Conservation (phyloP, 2,113 vertebrate species). For the Hepsetus odoe region DNA sequence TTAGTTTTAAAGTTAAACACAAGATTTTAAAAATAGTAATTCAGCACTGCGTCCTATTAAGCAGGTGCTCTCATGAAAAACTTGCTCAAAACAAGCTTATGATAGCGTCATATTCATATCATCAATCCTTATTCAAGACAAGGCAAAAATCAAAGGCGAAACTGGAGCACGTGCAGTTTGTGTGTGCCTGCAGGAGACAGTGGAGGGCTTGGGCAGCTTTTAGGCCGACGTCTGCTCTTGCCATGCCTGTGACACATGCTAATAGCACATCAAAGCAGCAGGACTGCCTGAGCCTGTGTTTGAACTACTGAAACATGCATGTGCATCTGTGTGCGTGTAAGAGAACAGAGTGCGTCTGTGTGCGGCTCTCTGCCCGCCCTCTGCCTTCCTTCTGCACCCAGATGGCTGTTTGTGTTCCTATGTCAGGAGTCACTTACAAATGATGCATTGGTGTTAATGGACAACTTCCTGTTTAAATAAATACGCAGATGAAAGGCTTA, state of each 20-base stretch:
- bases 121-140: not conserved
- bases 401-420: constrained; percentile 74
- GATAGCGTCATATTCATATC: too few relatives aligned
- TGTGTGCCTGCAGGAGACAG: not conserved
- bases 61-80: too few relatives aligned
- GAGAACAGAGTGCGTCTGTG: constrained; percentile 50
- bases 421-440: constrained; percentile 76
- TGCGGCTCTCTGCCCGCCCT: constrained; percentile 25
- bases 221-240: not conserved
- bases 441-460: constrained; percentile 71
- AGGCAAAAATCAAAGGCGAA: not conserved
- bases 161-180: not conserved
- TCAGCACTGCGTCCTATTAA: too few relatives aligned
- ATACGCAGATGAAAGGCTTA: constrained; percentile 67
- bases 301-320: constrained; percentile 24
- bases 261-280: constrained; percentile 29
- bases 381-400: constrained; percentile 53
- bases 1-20: too few relatives aligned
- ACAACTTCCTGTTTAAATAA: constrained; percentile 79
- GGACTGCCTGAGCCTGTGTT: constrained; percentile 37
- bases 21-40: too few relatives aligned
- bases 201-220: not conserved
- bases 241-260: constrained; percentile 28
- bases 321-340: constrained; percentile 1
- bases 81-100: too few relatives aligned